Conservation (phyloP, 2,113 vertebrate species). For the Amphiprion ocellaris region DNA sequence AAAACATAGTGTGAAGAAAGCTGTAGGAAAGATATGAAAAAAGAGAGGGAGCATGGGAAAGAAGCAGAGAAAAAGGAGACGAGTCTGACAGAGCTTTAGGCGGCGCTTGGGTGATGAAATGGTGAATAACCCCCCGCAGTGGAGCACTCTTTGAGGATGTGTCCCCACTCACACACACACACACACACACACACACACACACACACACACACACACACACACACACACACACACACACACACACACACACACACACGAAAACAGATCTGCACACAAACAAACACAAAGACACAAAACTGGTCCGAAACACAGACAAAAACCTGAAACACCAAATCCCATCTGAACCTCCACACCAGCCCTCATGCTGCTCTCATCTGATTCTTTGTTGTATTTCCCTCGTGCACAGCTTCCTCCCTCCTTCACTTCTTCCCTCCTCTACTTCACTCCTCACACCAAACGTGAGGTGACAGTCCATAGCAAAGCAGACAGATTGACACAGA, state of each 20-base stretch:
- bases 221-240: background rate
- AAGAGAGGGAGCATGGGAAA: constrained; percentile 73
- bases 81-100: constrained; percentile 67
- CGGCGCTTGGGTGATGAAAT: constrained; percentile 72
- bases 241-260: constrained; percentile 32
- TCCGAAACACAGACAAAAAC: constrained; percentile 7
- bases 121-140: constrained; percentile 73
- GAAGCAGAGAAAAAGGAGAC: constrained; percentile 57
- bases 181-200: constrained; percentile 29
- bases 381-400: constrained; percentile 25
- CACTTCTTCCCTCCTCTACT: constrained; percentile 4
- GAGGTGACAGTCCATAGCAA: constrained; percentile 71
- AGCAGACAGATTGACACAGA: constrained; percentile 55
- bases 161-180: constrained; percentile 31
- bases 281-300: constrained; percentile 47
- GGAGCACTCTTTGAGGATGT: constrained; percentile 65
- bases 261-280: constrained; percentile 64
- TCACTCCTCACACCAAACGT: constrained; percentile 62
- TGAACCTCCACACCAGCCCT: constrained; percentile 25
- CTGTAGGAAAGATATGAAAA: constrained; percentile 56
- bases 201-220: constrained; percentile 13
- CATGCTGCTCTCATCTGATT: constrained; percentile 32
- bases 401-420: constrained; percentile 50
- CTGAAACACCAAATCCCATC: constrained; percentile 58
- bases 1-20: constrained; percentile 56